Evolutionary conservation across 2,113 vertebrate genomes (phyloP).

Genomic region (Gobius niger): DNA sequence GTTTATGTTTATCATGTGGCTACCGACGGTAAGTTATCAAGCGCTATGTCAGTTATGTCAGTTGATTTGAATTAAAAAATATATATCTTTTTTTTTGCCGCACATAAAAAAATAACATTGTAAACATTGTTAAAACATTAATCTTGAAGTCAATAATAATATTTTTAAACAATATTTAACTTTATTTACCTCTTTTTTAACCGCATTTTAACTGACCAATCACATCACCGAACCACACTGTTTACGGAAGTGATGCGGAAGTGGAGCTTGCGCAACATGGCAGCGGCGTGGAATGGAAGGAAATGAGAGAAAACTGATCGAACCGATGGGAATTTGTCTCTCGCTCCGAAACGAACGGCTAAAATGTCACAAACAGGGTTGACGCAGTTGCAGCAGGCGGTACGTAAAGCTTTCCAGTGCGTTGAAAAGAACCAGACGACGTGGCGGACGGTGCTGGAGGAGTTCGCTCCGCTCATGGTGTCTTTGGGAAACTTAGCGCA

Average conservation of each 20-base stretch:
- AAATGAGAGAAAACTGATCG: background rate
- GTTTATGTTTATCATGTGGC: no score
- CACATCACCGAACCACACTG: background rate
- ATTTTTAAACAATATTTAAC: no score
- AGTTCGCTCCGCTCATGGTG: slow-evolving; percentile 72
- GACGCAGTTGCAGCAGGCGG: slow-evolving; percentile 57
- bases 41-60: no score
- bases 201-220: slow-evolving; percentile 23
- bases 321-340: background rate
- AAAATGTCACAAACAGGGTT: slow-evolving; percentile 62
- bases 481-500: slow-evolving; percentile 82
- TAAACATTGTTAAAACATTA: no score
- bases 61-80: no score
- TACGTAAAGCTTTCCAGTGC: slow-evolving; percentile 75
- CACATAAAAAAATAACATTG: no score
- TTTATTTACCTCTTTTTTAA: no score
- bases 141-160: no score
- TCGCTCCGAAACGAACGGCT: background rate
- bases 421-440: slow-evolving; percentile 65
- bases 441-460: slow-evolving; percentile 68
- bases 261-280: slow-evolving; percentile 15
- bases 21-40: no score
- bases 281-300: background rate
- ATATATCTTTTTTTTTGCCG: no score
- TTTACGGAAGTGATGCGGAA: slow-evolving; percentile 54